Conservation (phyloP, 2,113 vertebrate species). For the Cephalopterus ornatus region DNA sequence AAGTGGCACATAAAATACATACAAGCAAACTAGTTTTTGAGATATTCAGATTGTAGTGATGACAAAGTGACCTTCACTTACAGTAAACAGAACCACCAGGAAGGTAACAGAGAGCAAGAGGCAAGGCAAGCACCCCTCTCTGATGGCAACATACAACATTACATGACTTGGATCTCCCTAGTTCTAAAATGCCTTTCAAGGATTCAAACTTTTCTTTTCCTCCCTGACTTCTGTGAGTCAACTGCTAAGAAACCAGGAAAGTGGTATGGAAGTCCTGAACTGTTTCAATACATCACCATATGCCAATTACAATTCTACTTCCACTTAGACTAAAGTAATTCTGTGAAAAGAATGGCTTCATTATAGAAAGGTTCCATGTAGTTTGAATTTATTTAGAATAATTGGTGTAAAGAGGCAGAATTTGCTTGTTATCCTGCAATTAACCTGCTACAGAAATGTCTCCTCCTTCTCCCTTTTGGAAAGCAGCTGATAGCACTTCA, state of each 20-base stretch:
- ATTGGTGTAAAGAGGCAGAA: constrained; percentile 26
- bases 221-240: neutral
- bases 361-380: neutral
- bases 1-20: neutral
- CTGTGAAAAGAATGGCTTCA: constrained; percentile 24
- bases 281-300: constrained; percentile 8
- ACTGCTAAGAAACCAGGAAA: neutral
- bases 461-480: neutral
- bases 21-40: neutral
- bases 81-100: neutral
- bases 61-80: neutral
- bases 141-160: neutral
- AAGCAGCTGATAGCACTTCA: constrained; percentile 25
- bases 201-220: neutral
- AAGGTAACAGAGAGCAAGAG: neutral
- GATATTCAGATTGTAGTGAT: neutral
- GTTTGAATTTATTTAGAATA: constrained; percentile 44
- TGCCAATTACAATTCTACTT: neutral
- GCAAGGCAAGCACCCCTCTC: neutral
- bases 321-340: neutral
- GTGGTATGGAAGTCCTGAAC: neutral
- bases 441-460: constrained; percentile 42
- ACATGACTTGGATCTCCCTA: neutral
- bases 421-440: constrained; percentile 39
- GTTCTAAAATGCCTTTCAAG: neutral